Evolutionary conservation across 35 echinoderm and acorn worm genomes (phyloP), one percentile per base, ranked within the genome.

Genomic region (Chiridota heheva): DNA sequence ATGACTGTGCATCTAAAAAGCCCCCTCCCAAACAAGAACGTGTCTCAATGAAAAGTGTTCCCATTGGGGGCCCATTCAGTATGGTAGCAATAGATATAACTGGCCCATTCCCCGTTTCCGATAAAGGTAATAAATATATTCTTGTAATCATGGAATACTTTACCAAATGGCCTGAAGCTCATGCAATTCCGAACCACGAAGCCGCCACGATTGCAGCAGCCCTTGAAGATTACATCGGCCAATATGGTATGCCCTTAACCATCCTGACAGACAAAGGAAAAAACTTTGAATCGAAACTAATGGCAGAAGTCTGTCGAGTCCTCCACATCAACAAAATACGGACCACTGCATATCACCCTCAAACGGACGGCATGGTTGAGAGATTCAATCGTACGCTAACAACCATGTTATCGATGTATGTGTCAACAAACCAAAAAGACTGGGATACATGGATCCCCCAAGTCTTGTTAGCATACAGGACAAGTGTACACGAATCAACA

Each of bases 191-290:
- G n/a, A 55, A 63, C 44, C 78, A 82, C 39, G 78, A 82, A 38
- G 46, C 87, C 17, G 29, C 12, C 4, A 89, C 87, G 7, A 46
- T 83, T 35, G 78, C 78, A n/a, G 57, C n/a, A n/a, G n/a, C n/a
- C n/a, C n/a, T 92, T 30, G 77, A 92, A 27, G 67, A 92, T 4
- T 86, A 87, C 37, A 28, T 87, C 44, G 40, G 84, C 43, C 47
- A 69, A 40, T 92, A 79, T 45, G 84, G 90, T 3, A 60, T 92
- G 3, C 90, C 90, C 10, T 1, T 3, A 0, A 38, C 86, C 38
- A n/a, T 90, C 7, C 80, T 84, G 38, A 40, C 69, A n/a, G 81
- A 91, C 44, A 69, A 84, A 46, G 84, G 90, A 20, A 17, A 58
- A 22, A 92, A 92, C 40, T 87, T 92, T 70, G 81, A 91, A 49